A percentile compares a stretch with the other conserved stretches of the same genome.
Evolutionary conservation across 2,113 vertebrate species (phyloP).

Genomic region (Nothoprocta perdicaria): DNA sequence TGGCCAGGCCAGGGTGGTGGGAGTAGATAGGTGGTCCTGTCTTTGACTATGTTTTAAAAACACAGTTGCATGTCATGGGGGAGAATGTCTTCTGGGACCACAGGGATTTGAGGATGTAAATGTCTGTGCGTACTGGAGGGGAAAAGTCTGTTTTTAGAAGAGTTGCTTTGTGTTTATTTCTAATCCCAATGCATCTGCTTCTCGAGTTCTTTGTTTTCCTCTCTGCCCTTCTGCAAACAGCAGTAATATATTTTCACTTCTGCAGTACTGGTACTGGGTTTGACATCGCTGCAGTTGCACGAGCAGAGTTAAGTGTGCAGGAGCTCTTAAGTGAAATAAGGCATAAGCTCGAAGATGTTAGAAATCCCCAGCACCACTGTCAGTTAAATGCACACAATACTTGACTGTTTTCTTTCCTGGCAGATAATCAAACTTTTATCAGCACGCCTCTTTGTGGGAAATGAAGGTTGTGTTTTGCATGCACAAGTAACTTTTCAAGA

Average conservation of each 20-base stretch:
- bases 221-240: background rate
- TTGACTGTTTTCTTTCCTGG: background rate
- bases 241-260: background rate
- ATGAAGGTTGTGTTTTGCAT: background rate
- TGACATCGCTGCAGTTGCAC: background rate
- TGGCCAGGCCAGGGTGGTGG: background rate
- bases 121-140: background rate
- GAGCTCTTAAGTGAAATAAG: background rate
- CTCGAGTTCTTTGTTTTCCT: background rate
- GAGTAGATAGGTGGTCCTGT: background rate
- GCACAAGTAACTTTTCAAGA: background rate
- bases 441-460: background rate
- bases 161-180: background rate
- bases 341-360: background rate
- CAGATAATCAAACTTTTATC: slow-evolving; percentile 9
- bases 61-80: background rate
- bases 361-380: background rate
- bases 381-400: background rate
- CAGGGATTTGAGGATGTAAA: background rate
- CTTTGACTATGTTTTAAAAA: background rate
- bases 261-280: background rate
- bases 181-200: background rate
- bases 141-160: background rate
- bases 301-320: background rate
- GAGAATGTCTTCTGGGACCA: background rate